These are phyloP conservation scores for Callorhinus ursinus DNA, from an alignment of 2,113 vertebrate genomes.

Conservation along the genomic window DNA sequence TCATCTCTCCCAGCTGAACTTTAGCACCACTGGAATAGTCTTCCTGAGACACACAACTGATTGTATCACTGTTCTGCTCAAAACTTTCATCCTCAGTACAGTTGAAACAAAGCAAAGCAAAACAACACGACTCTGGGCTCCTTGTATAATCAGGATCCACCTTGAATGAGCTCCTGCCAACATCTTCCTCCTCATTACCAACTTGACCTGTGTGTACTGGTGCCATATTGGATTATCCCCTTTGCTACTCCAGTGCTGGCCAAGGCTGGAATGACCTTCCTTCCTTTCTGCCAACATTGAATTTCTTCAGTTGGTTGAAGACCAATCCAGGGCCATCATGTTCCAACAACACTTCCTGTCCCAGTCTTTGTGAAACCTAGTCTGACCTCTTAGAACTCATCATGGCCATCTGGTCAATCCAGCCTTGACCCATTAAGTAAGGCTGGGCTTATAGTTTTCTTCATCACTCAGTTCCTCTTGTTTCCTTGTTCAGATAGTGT, in stretches of 20 bases:
- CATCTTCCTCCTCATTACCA: background rate
- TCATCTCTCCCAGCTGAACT: background rate
- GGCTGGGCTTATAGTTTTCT: background rate
- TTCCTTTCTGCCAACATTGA: background rate
- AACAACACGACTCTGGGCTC: background rate
- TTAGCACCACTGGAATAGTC: background rate
- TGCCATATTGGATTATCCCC: background rate
- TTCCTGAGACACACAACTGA: background rate
- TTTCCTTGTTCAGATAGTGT: background rate
- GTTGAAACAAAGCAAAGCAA: background rate
- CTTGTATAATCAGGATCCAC: background rate
- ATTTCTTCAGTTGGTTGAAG: background rate
- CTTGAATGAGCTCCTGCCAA: background rate
- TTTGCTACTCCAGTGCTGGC: background rate
- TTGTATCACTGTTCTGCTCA: background rate
- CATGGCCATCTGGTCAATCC: fast-evolving
- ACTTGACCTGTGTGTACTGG: background rate
- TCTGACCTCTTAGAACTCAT: background rate
- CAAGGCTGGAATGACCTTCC: background rate
- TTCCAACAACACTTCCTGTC: background rate
- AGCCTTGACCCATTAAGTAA: background rate
- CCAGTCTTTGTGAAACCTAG: background rate
- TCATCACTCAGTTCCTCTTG: background rate
- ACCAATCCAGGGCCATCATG: background rate
- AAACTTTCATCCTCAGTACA: background rate